Base-by-base conservation (phyloP, 2,797 vertebrate genomes). In the Buceros bicornis region DNA sequence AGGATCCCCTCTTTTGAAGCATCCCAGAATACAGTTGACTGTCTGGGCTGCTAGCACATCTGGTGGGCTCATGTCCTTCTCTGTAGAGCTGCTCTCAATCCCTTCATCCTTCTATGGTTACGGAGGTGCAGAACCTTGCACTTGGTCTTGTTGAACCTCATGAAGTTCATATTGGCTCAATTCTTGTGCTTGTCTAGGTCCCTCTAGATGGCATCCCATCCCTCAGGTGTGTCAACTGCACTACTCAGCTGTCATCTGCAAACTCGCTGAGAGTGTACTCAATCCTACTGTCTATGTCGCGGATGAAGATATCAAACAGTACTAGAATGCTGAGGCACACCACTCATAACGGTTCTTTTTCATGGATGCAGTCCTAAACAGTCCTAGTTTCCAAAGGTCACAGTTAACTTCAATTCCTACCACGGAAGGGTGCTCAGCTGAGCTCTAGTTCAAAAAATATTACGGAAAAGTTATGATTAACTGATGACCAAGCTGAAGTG, bases 401-500 rank as follows among this genome's bases (percentile, higher is more conserved):
- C 20, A 53, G 56, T 26, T 64, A 71, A 78, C 79, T 77, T 70
- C 18, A 64, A 90, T 67, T 86, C 12, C 28, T 77, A 13, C 8
- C 43, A 53, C 17, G 90, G 25, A 88, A 70, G 12, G 15, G 20
- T n/a, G 22, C 43, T 86, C 20, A 82, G 18, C 20, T 86, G 45
- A 86, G 14, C 61, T 12, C 16, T 15, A 40, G 60, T 43, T 67
- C 31, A 91, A 56, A 70, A 60, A 28, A 84, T 76, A 66, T 71
- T 47, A 92, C 35, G 50, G n/a, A 74, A 72, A 89, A 94, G 33
- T 51, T 71, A 61, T 74, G 7, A 92, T 67, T 54, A 82, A 66
- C 18, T 93, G 48, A 54, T 67, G 57, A 91, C n/a, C 35, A 82
- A 72, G 51, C 17, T 58, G 53, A 66, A 85, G 53, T 13, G 77